These are phyloP conservation scores for Acanthopleura granulata DNA, from an alignment of 2,888 invertebrate species.

Conservation along the genomic window DNA sequence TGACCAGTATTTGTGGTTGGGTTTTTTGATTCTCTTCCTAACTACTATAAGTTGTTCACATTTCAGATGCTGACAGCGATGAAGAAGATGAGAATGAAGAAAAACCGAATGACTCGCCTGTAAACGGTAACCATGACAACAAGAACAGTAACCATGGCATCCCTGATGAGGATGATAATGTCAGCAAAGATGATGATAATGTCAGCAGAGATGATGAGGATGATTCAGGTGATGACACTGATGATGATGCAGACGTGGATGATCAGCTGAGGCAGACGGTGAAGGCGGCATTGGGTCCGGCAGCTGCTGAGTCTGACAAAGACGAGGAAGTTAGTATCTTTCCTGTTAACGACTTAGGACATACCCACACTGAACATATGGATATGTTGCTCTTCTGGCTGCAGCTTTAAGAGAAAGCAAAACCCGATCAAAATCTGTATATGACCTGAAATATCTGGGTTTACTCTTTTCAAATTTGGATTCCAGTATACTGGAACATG, in stretches of 20 bases:
- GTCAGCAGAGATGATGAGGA: slow-evolving; percentile 40
- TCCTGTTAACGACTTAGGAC: no score
- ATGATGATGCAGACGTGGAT: slow-evolving; percentile 69
- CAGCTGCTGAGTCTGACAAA: slow-evolving; percentile 73
- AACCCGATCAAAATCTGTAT: no score
- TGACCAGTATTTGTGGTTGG: no score
- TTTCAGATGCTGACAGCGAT: slow-evolving; percentile 22
- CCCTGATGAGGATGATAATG: slow-evolving; percentile 23
- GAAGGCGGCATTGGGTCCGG: slow-evolving; percentile 77
- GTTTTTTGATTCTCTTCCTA: no score
- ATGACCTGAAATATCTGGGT: no score
- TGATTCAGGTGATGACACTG: slow-evolving; percentile 34
- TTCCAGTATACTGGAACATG: no score
- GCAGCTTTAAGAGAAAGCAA: no score
- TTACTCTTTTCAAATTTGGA: no score
- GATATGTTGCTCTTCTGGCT: no score
- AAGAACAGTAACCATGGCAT: slow-evolving; percentile 28
- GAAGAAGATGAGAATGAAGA: slow-evolving; percentile 24
- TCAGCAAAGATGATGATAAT: slow-evolving; percentile 41
- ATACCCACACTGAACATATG: no score
- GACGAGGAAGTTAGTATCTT: slow-evolving; percentile 30
- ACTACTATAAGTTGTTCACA: neutral
- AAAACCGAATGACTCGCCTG: neutral
- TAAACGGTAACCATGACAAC: slow-evolving; percentile 26
- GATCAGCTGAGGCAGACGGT: slow-evolving; percentile 81